These are phyloP conservation scores for Puffinus mauretanicus DNA, from an alignment of 2,113 vertebrate genomes.

Conservation along the genomic window DNA sequence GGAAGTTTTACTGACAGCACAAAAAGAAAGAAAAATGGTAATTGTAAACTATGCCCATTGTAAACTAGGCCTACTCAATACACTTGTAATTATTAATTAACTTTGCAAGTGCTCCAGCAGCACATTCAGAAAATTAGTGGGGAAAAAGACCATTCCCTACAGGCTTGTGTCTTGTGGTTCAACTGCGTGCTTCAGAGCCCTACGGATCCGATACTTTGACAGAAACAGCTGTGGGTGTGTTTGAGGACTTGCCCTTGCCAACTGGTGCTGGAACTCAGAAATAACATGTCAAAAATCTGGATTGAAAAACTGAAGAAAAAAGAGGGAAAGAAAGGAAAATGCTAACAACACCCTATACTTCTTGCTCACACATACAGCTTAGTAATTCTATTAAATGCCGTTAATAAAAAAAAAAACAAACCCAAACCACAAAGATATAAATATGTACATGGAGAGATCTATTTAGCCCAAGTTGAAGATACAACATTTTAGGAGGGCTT, in stretches of 20 bases:
- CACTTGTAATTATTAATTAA: not conserved
- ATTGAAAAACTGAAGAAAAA: not conserved
- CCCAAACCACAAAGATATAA: not conserved
- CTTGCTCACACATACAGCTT: not conserved
- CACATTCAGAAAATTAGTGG: not conserved
- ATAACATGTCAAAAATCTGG: not conserved
- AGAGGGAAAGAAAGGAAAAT: not conserved
- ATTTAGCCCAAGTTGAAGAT: not conserved
- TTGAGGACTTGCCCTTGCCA: not conserved
- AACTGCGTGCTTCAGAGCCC: not conserved
- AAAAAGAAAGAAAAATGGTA: not conserved
- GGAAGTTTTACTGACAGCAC: not conserved
- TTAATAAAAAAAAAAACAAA: not conserved
- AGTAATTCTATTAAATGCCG: not conserved
- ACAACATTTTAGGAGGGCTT: not conserved
- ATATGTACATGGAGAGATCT: not conserved
- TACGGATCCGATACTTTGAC: fast-evolving
- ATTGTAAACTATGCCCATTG: not conserved
- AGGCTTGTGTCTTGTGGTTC: not conserved
- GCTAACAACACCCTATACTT: not conserved
- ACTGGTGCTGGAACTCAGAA: not conserved
- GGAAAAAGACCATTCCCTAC: not conserved
- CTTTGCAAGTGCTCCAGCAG: not conserved
- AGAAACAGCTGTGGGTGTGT: not conserved
- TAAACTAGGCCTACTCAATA: not conserved